These are phyloP conservation scores for Drosophila serrata DNA, from an alignment of 1,140 invertebrate genomes.

Conservation along the genomic window DNA sequence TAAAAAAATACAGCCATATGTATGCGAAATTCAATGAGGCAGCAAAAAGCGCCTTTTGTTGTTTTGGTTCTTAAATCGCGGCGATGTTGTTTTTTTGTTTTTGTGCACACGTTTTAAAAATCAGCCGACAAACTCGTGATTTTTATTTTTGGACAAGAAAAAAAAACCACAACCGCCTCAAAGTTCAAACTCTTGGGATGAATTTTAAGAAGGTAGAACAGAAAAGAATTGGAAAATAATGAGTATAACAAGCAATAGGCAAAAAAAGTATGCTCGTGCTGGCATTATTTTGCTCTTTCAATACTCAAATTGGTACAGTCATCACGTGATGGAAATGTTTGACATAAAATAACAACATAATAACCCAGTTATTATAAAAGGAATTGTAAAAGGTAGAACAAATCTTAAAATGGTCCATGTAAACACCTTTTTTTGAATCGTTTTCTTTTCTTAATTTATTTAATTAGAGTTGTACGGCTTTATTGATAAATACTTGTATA, in stretches of 20 bases:
- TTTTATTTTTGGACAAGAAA: conserved; percentile 39
- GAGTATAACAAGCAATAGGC: not conserved
- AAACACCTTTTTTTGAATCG: too few relatives aligned
- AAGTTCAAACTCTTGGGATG: conserved; percentile 18
- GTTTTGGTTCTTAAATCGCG: conserved; percentile 12
- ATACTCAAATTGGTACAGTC: conserved; percentile 22
- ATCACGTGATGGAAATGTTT: conserved; percentile 13
- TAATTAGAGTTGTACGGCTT: too few relatives aligned
- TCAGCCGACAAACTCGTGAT: conserved; percentile 66
- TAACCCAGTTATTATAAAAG: not conserved
- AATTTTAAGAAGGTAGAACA: conserved; percentile 6
- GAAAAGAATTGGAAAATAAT: conserved; percentile 8
- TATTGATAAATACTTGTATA: too few relatives aligned
- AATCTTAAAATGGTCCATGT: not conserved
- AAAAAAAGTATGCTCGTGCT: not conserved
- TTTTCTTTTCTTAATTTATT: too few relatives aligned
- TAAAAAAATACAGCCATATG: not conserved
- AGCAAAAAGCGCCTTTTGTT: conserved; percentile 12
- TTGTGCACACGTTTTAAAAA: conserved; percentile 51
- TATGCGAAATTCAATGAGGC: conserved; percentile 34
- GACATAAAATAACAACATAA: not conserved
- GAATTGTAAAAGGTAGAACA: not conserved
- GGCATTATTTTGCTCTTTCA: conserved; percentile 5
- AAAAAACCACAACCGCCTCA: conserved; percentile 21
- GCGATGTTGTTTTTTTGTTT: conserved; percentile 19